These are phyloP conservation scores for Neelides folsomi DNA, from an alignment of 2,888 invertebrate genomes.

Conservation along the genomic window DNA sequence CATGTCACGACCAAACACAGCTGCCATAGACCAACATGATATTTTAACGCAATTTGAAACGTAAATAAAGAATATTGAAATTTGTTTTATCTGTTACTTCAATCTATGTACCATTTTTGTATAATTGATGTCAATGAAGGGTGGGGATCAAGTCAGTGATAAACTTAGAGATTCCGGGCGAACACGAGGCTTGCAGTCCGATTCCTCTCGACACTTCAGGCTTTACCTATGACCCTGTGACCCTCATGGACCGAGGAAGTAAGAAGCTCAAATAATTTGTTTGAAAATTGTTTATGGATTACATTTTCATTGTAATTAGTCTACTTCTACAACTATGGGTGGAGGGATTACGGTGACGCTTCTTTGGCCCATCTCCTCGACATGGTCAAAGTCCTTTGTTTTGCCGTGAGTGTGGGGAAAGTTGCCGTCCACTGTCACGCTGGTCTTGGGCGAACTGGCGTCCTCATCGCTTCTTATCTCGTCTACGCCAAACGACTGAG, in stretches of 20 bases:
- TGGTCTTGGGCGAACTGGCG: slow-evolving; percentile 70
- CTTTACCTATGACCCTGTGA: slow-evolving; percentile 69
- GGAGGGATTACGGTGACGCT: slow-evolving; percentile 73
- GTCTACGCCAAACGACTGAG: slow-evolving; percentile 62
- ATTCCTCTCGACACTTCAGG: slow-evolving; percentile 56
- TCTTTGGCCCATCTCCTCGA: slow-evolving; percentile 62
- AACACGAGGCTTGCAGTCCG: slow-evolving; percentile 74
- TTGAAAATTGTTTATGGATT: too few species aligned
- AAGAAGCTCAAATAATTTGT: slow-evolving; percentile 36
- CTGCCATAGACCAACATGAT: slow-evolving; percentile 57
- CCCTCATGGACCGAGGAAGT: slow-evolving; percentile 75
- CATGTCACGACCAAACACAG: slow-evolving; percentile 72
- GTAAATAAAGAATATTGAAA: slow-evolving; percentile 36
- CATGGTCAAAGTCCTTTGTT: slow-evolving; percentile 80
- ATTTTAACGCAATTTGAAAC: slow-evolving; percentile 63
- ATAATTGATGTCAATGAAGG: slow-evolving; percentile 34
- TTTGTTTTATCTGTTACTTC: neutral
- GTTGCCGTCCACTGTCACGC: slow-evolving; percentile 82
- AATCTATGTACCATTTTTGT: neutral
- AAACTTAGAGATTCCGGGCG: slow-evolving; percentile 70
- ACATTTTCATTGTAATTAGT: slow-evolving; percentile 43
- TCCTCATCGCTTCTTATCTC: slow-evolving; percentile 72
- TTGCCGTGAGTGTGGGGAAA: slow-evolving; percentile 65
- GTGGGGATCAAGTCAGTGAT: slow-evolving; percentile 67
- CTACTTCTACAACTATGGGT: slow-evolving; percentile 79